These are phyloP conservation scores for Acromyrmex charruanus DNA, from an alignment of 1,140 invertebrate species.

Conservation along the genomic window DNA sequence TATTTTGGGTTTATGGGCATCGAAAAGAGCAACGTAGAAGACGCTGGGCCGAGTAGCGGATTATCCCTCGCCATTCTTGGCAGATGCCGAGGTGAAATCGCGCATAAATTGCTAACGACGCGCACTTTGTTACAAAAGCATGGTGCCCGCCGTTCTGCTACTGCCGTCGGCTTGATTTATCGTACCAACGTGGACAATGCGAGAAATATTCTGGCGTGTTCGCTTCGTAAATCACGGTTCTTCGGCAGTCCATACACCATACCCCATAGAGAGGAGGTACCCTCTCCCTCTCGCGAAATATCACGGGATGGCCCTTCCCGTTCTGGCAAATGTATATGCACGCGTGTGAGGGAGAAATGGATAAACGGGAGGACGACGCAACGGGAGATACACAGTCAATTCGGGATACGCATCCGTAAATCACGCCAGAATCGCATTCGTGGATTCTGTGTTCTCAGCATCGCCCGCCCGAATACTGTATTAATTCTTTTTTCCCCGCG, in stretches of 20 bases:
- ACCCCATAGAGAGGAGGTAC: slow-evolving; percentile 53
- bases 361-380: slow-evolving; percentile 13
- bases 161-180: slow-evolving; percentile 79
- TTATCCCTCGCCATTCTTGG: slow-evolving; percentile 61
- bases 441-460: slow-evolving; percentile 70
- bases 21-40: slow-evolving; percentile 50
- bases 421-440: slow-evolving; percentile 64
- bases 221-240: slow-evolving; percentile 81
- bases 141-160: slow-evolving; percentile 44
- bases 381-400: slow-evolving; percentile 53
- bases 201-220: slow-evolving; percentile 82
- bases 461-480: slow-evolving; percentile 58
- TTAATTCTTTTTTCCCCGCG: slow-evolving; percentile 64
- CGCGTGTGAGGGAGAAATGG: slow-evolving; percentile 30
- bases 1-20: slow-evolving; percentile 42
- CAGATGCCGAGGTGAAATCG: slow-evolving; percentile 73
- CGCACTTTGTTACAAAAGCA: slow-evolving; percentile 76
- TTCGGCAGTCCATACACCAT: slow-evolving; percentile 76
- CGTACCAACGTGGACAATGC: slow-evolving; percentile 81
- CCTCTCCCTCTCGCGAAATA: slow-evolving; percentile 65
- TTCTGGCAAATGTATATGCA: slow-evolving; percentile 68
- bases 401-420: slow-evolving; percentile 68
- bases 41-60: slow-evolving; percentile 9
- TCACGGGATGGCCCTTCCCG: slow-evolving; percentile 55
- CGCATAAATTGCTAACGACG: slow-evolving; percentile 82